Conservation (phyloP, 2,113 vertebrate species). For the Clarias gariepinus region DNA sequence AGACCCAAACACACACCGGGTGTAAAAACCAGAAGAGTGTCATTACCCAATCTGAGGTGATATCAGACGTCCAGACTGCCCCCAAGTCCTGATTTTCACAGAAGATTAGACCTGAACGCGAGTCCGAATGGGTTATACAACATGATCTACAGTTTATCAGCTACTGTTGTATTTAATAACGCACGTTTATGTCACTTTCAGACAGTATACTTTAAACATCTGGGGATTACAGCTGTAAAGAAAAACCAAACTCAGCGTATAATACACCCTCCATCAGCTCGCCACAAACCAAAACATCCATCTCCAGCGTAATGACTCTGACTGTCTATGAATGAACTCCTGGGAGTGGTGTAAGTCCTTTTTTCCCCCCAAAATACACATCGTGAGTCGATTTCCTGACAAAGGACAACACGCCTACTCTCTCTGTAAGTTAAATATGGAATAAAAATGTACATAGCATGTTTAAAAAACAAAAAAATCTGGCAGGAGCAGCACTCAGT, state of each 20-base stretch:
- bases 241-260: background rate
- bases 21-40: background rate
- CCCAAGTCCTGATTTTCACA: background rate
- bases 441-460: background rate
- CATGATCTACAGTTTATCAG: background rate
- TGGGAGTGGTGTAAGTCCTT: background rate
- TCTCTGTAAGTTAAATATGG: background rate
- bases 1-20: constrained; percentile 12
- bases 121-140: background rate
- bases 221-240: background rate
- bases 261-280: background rate
- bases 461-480: background rate
- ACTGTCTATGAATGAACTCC: background rate
- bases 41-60: background rate
- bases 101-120: background rate
- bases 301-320: background rate
- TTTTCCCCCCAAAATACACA: background rate
- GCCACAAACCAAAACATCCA: background rate
- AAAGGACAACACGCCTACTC: background rate
- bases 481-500: background rate
- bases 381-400: background rate
- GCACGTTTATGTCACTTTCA: background rate
- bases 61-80: background rate
- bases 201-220: constrained; percentile 5
- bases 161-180: background rate